These are phyloP conservation scores for Abrostola tripartita DNA, from an alignment of 2,888 invertebrate genomes.

Conservation along the genomic window DNA sequence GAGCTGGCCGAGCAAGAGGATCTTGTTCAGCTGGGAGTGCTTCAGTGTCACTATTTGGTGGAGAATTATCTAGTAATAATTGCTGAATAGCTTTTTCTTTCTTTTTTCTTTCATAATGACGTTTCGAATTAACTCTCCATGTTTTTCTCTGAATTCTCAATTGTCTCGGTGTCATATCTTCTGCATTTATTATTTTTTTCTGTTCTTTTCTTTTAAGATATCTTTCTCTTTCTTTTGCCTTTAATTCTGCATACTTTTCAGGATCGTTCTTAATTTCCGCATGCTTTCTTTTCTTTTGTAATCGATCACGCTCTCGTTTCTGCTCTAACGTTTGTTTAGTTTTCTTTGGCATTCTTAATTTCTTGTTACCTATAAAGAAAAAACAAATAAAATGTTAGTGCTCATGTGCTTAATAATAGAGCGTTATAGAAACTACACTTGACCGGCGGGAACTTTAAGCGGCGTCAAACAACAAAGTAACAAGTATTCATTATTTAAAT, in stretches of 20 bases:
- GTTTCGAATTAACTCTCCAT: slow-evolving; percentile 14
- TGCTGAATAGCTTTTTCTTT: slow-evolving; percentile 15
- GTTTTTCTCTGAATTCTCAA: slow-evolving; percentile 11
- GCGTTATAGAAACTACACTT: slow-evolving; percentile 1
- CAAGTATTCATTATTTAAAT: slow-evolving; percentile 1
- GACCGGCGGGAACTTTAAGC: slow-evolving; percentile 3
- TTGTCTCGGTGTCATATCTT: slow-evolving; percentile 15
- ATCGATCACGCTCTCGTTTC: slow-evolving; percentile 7
- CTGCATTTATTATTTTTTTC: slow-evolving; percentile 5
- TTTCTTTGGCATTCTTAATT: slow-evolving; percentile 3
- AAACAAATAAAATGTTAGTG: slow-evolving; percentile 1
- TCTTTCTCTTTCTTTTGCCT: slow-evolving; percentile 6
- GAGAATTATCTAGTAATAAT: slow-evolving; percentile 16
- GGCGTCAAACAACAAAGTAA: background rate
- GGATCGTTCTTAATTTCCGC: slow-evolving; percentile 6
- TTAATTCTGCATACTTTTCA: slow-evolving; percentile 1
- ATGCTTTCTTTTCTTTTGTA: slow-evolving; percentile 6
- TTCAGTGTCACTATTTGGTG: slow-evolving; percentile 14
- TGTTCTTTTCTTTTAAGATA: slow-evolving; percentile 8
- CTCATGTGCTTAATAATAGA: background rate
- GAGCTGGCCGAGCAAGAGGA: slow-evolving; percentile 1
- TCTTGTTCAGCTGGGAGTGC: slow-evolving; percentile 9
- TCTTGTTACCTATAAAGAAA: background rate
- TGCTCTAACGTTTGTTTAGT: slow-evolving; percentile 5
- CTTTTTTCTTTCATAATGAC: slow-evolving; percentile 8